phyloP scores from a whole-genome alignment of 1,140 invertebrate species.

The Atta cephalotes region DNA sequence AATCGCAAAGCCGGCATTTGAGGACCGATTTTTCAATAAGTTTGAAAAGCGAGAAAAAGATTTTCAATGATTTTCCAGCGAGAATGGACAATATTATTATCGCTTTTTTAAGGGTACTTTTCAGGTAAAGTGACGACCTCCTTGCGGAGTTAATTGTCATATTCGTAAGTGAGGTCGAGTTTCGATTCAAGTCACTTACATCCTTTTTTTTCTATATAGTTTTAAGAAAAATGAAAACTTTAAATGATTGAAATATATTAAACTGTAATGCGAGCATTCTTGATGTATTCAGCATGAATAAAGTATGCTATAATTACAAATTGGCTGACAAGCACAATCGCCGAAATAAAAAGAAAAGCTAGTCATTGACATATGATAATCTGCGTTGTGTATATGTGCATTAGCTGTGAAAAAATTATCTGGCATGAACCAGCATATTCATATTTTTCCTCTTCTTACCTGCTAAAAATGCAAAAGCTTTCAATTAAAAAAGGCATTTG shows the following conservation, averaged over 20 bases:
- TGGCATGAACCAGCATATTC: conserved; percentile 23
- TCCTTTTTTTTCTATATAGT: not conserved
- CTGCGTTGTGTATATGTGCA: not conserved
- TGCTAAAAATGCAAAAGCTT: conserved; percentile 32
- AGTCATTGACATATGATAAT: not conserved
- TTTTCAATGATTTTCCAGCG: not conserved
- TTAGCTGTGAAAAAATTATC: conserved; percentile 20
- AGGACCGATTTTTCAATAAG: not conserved
- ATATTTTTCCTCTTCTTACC: conserved; percentile 68
- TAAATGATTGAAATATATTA: conserved; percentile 5
- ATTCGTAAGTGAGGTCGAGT: conserved; percentile 7
- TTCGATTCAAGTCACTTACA: conserved; percentile 12
- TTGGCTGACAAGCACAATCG: not conserved
- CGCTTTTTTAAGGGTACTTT: not conserved
- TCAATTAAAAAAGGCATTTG: not conserved
- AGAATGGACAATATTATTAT: not conserved
- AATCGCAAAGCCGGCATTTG: conserved; percentile 1
- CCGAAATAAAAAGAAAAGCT: conserved; percentile 20
- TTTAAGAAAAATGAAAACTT: not conserved
- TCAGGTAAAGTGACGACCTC: conserved; percentile 37
- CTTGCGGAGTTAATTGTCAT: not conserved
- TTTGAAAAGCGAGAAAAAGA: too few species aligned
- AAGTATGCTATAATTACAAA: not conserved
- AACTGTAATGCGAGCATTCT: not conserved
- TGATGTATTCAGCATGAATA: conserved; percentile 1